phyloP scores from a whole-genome alignment of 2,888 invertebrate species.

The Agelastica alni region DNA sequence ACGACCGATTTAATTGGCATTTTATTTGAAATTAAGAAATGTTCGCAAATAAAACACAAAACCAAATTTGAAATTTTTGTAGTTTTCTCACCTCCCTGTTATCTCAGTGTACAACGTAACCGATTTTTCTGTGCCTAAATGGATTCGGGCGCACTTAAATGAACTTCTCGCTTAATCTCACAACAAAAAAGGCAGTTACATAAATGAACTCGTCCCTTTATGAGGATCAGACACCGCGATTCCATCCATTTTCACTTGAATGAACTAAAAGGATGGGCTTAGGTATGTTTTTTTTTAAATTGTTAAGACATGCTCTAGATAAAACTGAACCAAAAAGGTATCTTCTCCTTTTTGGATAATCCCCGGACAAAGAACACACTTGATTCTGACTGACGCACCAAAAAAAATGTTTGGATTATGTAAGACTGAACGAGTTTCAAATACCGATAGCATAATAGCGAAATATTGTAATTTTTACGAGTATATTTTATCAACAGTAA shows the following conservation, averaged over 20 bases:
- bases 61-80: no score
- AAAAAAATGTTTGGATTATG: slow-evolving; percentile 9
- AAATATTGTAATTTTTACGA: no score
- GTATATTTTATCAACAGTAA: no score
- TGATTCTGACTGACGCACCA: slow-evolving; percentile 27
- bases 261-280: slow-evolving; percentile 53
- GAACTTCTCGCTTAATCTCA: not conserved
- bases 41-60: no score
- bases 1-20: no score
- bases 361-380: slow-evolving; percentile 34
- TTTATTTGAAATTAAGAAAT: no score
- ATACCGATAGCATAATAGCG: no score
- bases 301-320: slow-evolving; percentile 31
- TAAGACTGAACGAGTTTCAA: not conserved
- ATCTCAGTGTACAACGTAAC: no score
- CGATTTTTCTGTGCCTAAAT: no score
- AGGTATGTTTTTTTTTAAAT: slow-evolving; percentile 32
- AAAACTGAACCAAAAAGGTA: slow-evolving; percentile 30
- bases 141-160: not conserved
- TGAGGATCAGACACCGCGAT: slow-evolving; percentile 40
- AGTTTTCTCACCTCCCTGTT: no score
- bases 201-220: slow-evolving; percentile 31
- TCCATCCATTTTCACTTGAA: slow-evolving; percentile 50
- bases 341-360: slow-evolving; percentile 33
- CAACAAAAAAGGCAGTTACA: slow-evolving; percentile 31